phyloP scores from a whole-genome alignment of 1,140 invertebrate genomes.

The Sycophila sp. region DNA sequence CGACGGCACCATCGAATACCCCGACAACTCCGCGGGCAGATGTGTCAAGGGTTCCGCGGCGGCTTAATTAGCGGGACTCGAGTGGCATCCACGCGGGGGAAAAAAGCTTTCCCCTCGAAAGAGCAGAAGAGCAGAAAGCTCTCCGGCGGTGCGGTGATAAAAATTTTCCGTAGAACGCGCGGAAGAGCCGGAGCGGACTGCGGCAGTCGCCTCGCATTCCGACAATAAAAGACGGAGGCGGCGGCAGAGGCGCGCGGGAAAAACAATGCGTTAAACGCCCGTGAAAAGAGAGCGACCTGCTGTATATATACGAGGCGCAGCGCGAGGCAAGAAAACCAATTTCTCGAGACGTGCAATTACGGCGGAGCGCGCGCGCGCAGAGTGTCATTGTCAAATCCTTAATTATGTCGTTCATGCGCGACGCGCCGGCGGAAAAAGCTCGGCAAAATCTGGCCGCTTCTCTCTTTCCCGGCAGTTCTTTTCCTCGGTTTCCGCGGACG shows the following conservation, averaged over 20 bases:
- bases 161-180: not conserved
- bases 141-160: not conserved
- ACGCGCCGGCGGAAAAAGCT: not conserved
- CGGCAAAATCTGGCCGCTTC: not conserved
- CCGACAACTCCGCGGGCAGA: too few relatives aligned
- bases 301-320: too few relatives aligned
- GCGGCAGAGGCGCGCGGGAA: not conserved
- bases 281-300: not conserved
- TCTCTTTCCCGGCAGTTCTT: too few relatives aligned
- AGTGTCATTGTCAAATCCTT: slow-evolving; percentile 27
- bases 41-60: too few relatives aligned
- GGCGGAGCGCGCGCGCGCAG: not conserved
- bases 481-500: slow-evolving; percentile 1
- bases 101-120: too few relatives aligned
- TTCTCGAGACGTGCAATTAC: slow-evolving; percentile 23
- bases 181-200: not conserved
- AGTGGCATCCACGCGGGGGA: too few relatives aligned
- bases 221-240: not conserved
- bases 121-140: too few relatives aligned
- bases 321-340: slow-evolving; percentile 19
- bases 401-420: slow-evolving; percentile 24
- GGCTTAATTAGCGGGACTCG: too few relatives aligned
- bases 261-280: slow-evolving; percentile 16
- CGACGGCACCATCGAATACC: too few relatives aligned
- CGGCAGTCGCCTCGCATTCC: not conserved